Evolutionary conservation across 2,888 invertebrate species (phyloP), one percentile per base, ranked within the genome.

Genomic region (Coleophora deauratella): DNA sequence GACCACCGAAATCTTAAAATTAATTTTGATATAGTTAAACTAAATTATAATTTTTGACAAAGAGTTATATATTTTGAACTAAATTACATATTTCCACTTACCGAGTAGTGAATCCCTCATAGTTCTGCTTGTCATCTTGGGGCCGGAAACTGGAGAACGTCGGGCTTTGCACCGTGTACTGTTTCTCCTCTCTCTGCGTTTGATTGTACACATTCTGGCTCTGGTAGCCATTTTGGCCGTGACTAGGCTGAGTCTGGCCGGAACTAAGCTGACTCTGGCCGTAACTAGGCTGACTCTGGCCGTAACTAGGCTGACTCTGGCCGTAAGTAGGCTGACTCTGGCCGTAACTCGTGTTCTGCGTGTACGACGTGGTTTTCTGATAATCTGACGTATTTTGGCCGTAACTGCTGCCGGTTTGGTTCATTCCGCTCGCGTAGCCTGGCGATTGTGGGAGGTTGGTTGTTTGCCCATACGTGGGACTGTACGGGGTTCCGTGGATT

Each of bases 41-140:
- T n/a, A n/a, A n/a, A n/a, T n/a, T n/a, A n/a, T n/a, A n/a, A n/a
- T n/a, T n/a, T n/a, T n/a, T 38, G 21, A 33, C 34, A 34, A 31
- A 40, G 37, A 32, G 35, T 33, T 40, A 35, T 33, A 28, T 7
- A 33, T 35, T 30, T 28, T 37, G 27, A 35, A 43, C 21, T 4
- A 33, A 21, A 27, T n/a, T 13, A 11, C 31, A 31, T 31, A 31
- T 31, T 9, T 10, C 31, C 6, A 31, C 31, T n/a, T 9, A 90
- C 90, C 89, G 89, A 40, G 90, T 89, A 10, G 90, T 90, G 57
- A 89, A 91, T 40, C 90, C 90, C 57, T 91, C 90, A 57, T 91
- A 91, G 50, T 82, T 89, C 55, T 86, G 86, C 34, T 81, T 82
- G 9, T 80, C 84, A 33, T 79, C 76, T 21, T 75, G 69, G 0